Conservation (phyloP, 2,113 vertebrate genomes). For the Gallinago media region DNA sequence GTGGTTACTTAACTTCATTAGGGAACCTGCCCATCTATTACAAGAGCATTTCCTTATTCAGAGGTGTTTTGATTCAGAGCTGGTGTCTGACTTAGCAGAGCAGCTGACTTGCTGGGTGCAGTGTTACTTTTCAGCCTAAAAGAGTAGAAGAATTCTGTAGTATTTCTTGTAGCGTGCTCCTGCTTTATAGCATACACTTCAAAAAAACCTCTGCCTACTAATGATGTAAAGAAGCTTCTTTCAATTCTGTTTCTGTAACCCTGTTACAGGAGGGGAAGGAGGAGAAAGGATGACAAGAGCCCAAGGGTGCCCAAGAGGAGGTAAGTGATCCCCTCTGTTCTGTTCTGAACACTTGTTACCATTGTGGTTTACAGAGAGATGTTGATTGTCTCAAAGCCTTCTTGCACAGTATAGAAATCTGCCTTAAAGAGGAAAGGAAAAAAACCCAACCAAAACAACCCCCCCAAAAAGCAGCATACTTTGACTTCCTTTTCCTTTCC, state of each 20-base stretch:
- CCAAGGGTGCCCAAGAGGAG: slow-evolving; percentile 94
- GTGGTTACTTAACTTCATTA: neutral
- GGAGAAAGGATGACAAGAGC: slow-evolving; percentile 97
- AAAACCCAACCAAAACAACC: no score
- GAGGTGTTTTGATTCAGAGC: neutral
- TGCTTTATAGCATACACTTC: neutral
- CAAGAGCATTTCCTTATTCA: neutral
- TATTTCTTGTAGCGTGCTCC: neutral
- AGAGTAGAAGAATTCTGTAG: neutral
- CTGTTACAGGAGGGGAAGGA: slow-evolving; percentile 87
- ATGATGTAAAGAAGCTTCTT: neutral
- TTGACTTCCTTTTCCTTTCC: neutral
- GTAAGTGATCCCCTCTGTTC: slow-evolving; percentile 66
- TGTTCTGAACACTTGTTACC: neutral
- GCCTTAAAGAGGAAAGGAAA: neutral
- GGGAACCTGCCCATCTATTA: neutral
- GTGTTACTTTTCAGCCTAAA: neutral
- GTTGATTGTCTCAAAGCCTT: neutral
- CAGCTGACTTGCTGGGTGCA: neutral
- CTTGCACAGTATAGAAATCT: neutral
- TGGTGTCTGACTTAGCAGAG: neutral
- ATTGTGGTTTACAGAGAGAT: neutral
- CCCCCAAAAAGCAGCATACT: neutral
- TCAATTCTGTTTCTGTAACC: slow-evolving; percentile 7
- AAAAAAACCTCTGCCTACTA: neutral